A percentile compares a stretch with the other conserved stretches of the same genome.
Conservation (phyloP, 2,888 invertebrate species). For the Nebria salina region DNA sequence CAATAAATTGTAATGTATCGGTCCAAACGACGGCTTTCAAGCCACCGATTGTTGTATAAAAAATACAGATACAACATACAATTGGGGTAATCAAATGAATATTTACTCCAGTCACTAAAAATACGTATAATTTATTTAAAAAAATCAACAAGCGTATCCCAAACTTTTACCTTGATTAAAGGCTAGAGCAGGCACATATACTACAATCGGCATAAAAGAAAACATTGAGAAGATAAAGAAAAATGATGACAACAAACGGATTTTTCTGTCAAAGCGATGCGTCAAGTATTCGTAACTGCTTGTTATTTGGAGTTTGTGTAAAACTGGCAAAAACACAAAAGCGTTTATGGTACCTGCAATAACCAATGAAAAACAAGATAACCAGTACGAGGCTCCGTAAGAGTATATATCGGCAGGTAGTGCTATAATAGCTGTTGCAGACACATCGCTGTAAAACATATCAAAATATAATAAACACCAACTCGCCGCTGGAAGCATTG, state of each 20-base stretch:
- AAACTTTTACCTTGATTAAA: conserved; percentile 63
- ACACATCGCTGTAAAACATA: conserved; percentile 69
- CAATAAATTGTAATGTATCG: conserved; percentile 63
- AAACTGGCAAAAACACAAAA: conserved; percentile 67
- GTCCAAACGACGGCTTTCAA: conserved; percentile 74
- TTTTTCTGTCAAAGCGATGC: conserved; percentile 67
- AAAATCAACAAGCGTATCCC: background rate
- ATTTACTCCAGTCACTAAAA: conserved; percentile 73
- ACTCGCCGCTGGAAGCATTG: too few species aligned
- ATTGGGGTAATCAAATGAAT: conserved; percentile 72
- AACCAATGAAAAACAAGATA: conserved; percentile 61
- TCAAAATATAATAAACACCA: background rate
- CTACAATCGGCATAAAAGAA: conserved; percentile 69
- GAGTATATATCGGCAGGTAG: conserved; percentile 60
- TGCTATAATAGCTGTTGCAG: conserved; percentile 78
- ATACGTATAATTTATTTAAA: background rate
- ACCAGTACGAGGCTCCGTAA: conserved; percentile 69
- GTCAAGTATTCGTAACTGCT: conserved; percentile 73
- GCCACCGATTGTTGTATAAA: conserved; percentile 77
- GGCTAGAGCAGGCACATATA: conserved; percentile 72
- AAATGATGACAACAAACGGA: conserved; percentile 67
- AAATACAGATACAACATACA: conserved; percentile 75
- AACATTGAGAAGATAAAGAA: conserved; percentile 67
- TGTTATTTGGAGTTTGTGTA: conserved; percentile 72
- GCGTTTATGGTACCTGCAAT: conserved; percentile 21